These are phyloP conservation scores for Dinomys branickii DNA, from an alignment of 2,113 vertebrate species.

Conservation along the genomic window DNA sequence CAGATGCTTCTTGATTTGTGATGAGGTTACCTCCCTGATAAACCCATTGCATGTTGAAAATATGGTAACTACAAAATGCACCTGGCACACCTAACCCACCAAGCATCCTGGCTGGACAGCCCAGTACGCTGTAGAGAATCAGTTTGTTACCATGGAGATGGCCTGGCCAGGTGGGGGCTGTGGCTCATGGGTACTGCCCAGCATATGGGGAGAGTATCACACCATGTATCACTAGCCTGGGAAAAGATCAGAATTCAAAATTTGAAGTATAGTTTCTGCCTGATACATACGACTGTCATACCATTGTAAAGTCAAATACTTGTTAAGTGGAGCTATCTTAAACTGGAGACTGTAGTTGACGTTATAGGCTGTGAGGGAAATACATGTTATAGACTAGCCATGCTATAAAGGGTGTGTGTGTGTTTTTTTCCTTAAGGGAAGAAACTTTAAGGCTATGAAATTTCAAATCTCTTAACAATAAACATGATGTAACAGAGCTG, in stretches of 20 bases:
- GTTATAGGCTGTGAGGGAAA: not conserved
- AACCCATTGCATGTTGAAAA: not conserved
- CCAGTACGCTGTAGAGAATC: not conserved
- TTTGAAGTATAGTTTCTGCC: not conserved
- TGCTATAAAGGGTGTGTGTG: not conserved
- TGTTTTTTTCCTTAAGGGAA: not conserved
- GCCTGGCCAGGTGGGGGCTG: not conserved
- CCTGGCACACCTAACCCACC: not conserved
- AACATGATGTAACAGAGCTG: not conserved
- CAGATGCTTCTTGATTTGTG: not conserved
- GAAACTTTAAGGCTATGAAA: not conserved
- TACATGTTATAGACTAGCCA: not conserved
- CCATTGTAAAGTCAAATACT: not conserved
- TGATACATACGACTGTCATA: not conserved
- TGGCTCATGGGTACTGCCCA: not conserved
- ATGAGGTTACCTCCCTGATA: not conserved
- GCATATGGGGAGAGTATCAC: not conserved
- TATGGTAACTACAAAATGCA: not conserved
- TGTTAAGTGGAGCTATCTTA: not conserved
- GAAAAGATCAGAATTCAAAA: slow-evolving; percentile 6
- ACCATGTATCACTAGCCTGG: not conserved
- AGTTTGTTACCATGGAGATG: not conserved
- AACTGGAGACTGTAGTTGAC: not conserved
- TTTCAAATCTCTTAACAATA: slow-evolving; percentile 20
- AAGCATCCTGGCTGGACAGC: not conserved